These are phyloP conservation scores for Actinia equina DNA, from an alignment of 64 coral and sea anemone species.

Conservation along the genomic window DNA sequence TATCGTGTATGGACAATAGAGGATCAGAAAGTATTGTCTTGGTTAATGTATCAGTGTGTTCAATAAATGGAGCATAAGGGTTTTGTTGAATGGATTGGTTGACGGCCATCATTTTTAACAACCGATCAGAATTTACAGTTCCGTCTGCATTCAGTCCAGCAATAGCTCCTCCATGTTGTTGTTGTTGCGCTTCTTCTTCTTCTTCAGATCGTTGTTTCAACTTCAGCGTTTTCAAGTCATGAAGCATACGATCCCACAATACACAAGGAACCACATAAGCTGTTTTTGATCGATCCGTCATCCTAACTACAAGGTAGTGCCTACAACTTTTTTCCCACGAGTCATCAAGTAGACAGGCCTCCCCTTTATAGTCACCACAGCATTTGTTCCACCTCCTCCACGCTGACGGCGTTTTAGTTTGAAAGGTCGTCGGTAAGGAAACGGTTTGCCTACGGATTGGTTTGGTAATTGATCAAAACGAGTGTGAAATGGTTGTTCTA, in stretches of 20 bases:
- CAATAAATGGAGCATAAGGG: no score
- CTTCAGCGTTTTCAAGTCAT: conserved; percentile 3
- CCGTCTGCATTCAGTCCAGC: no score
- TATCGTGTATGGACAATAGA: no score
- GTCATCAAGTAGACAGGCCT: background rate
- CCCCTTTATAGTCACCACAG: background rate
- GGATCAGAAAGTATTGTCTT: no score
- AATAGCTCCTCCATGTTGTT: no score
- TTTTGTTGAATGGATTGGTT: no score
- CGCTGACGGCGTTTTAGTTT: background rate
- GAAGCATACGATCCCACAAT: conserved; percentile 7
- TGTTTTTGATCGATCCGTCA: background rate
- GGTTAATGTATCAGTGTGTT: no score
- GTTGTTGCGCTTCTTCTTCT: no score
- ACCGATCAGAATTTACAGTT: no score
- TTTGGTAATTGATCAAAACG: background rate
- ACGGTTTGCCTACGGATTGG: background rate
- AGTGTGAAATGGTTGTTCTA: background rate
- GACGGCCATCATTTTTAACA: no score
- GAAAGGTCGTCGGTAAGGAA: background rate
- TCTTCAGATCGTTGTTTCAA: background rate
- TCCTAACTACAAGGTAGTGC: background rate
- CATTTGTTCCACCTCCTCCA: background rate
- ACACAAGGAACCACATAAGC: conserved; percentile 7
- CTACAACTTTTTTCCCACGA: background rate